These are phyloP conservation scores for Ametastegia equiseti DNA, from an alignment of 2,888 invertebrate species.

Conservation along the genomic window DNA sequence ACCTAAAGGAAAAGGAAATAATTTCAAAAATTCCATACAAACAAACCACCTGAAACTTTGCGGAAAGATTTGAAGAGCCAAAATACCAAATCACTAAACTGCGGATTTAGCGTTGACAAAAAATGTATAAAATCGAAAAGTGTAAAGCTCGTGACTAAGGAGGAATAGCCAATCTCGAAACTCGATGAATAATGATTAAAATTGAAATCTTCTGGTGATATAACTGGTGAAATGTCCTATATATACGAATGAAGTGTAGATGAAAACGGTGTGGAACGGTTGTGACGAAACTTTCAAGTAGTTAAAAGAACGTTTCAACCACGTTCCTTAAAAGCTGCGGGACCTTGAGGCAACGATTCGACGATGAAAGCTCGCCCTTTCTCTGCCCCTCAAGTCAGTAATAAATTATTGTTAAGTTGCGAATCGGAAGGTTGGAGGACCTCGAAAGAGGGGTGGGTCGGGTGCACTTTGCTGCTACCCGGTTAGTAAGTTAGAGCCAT, in stretches of 20 bases:
- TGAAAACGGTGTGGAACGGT: not conserved
- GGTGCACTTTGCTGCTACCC: slow-evolving; percentile 29
- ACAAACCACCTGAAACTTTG: no score
- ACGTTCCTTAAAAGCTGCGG: not conserved
- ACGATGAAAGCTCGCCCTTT: not conserved
- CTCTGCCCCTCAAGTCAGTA: not conserved
- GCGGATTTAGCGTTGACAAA: no score
- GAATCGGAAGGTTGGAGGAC: not conserved
- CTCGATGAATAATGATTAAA: no score
- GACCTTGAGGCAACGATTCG: not conserved
- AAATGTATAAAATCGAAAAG: no score
- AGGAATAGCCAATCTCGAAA: no score
- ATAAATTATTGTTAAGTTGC: slow-evolving; percentile 29
- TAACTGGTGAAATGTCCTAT: not conserved
- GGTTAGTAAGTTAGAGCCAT: slow-evolving; percentile 18
- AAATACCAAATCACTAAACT: no score
- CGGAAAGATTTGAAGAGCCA: no score
- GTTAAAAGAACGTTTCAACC: not conserved
- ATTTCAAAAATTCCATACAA: no score
- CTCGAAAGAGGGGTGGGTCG: not conserved
- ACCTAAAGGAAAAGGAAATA: no score
- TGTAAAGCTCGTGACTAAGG: no score
- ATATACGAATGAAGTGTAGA: no score
- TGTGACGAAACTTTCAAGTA: not conserved
- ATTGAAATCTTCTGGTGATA: not conserved